Evolutionary conservation across 1,140 invertebrate genomes (phyloP), one percentile per base, ranked within the genome.

Genomic region (Cherax destructor): DNA sequence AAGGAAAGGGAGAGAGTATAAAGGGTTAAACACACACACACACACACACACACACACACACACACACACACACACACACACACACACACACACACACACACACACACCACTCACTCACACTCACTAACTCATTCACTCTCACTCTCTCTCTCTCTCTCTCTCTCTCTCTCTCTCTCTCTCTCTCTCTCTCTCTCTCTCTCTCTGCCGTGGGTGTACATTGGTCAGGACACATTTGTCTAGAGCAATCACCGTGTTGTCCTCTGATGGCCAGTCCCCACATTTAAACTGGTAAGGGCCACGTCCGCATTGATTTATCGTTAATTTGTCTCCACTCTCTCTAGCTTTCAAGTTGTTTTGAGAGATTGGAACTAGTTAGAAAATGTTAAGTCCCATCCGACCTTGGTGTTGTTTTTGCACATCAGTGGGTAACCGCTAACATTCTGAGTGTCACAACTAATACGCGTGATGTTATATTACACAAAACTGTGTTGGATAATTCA

Each of bases 291-390:
- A 80, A 74, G 87, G 87, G 79, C 61, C 30, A 72, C 65, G 87
- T 88, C 87, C 87, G 61, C 79, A 81, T 72, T 88, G 87, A 88
- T 88, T 88, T 79, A 81, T 88, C 56, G 87, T 79, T 88, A 83
- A 88, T 88, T 88, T 88, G 79, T 81, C 87, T 81, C 79, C 79
- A 50, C 65, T 81, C 87, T 83, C 87, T 81, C 79, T 21, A 74
- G 79, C 87, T 81, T 81, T 88, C 87, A 83, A 83, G 87, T 88
- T 88, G 87, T 88, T 88, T 88, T 81, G 87, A 88, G 59, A 79
- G 18, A 11, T 85, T 21, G 11, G 83, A 69, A 41, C 24, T n/a
- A 21, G 61, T 18, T 18, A 18, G 61, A 18, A 59, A 59, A 59
- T 59, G 16, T 59, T 59, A 59, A 1, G 56, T 59, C 16, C 56